These are phyloP conservation scores for Cartodere bifasciata DNA, from an alignment of 2,888 invertebrate species.

Conservation along the genomic window DNA sequence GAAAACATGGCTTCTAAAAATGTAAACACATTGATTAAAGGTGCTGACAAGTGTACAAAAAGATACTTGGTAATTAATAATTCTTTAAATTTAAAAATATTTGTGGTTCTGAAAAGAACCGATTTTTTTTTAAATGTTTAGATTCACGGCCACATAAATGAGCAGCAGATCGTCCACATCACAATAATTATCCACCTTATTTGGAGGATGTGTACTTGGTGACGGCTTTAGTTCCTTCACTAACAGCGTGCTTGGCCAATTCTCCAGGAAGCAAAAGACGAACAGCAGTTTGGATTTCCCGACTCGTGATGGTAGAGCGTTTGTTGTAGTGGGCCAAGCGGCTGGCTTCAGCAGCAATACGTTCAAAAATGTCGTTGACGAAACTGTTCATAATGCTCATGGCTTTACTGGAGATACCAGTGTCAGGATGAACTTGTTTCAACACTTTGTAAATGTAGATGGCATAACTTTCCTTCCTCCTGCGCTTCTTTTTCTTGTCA, in stretches of 20 bases:
- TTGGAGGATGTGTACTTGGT: constrained; percentile 25
- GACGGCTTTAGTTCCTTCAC: constrained; percentile 51
- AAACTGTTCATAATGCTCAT: constrained; percentile 67
- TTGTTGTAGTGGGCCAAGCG: constrained; percentile 50
- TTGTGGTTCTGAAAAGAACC: too few relatives aligned
- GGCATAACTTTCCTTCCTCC: constrained; percentile 45
- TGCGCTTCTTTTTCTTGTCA: constrained; percentile 46
- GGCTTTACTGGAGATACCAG: constrained; percentile 54
- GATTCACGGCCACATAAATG: too few relatives aligned
- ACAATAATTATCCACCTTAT: too few relatives aligned
- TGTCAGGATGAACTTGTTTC: constrained; percentile 47
- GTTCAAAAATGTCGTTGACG: constrained; percentile 61
- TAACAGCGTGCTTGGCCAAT: constrained; percentile 56
- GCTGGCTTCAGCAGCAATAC: constrained; percentile 53
- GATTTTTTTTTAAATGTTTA: too few relatives aligned
- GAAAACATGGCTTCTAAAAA: too few relatives aligned
- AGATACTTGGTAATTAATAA: too few relatives aligned
- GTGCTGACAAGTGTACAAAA: too few relatives aligned
- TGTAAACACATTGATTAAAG: too few relatives aligned
- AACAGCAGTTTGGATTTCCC: constrained; percentile 58
- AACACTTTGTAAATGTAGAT: constrained; percentile 51
- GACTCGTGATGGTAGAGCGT: constrained; percentile 50
- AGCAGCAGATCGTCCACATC: too few relatives aligned
- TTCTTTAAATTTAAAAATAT: too few relatives aligned
- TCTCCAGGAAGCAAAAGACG: constrained; percentile 57